phyloP scores from a whole-genome alignment of 53 echinoderm and acorn worm species.

The Temnopleurus reevesii region DNA sequence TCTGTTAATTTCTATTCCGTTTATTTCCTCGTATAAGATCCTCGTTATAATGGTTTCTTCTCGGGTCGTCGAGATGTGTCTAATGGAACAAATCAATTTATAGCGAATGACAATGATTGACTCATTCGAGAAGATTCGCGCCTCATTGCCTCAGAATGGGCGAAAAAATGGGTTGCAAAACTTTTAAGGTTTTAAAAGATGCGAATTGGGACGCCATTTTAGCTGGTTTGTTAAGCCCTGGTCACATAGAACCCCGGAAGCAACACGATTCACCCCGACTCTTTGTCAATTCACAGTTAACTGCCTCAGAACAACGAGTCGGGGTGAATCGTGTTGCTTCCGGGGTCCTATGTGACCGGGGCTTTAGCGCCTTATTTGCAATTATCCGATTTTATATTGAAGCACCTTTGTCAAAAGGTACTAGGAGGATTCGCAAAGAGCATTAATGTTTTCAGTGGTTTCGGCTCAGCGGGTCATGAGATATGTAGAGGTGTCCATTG shows the following conservation, averaged over 20 bases:
- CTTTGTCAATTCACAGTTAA: too few species aligned
- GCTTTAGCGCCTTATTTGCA: not conserved
- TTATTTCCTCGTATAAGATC: not conserved
- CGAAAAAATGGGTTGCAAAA: not conserved
- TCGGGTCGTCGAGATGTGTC: not conserved
- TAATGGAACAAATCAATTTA: not conserved
- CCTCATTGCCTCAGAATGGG: slow-evolving; percentile 1
- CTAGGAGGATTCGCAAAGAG: not conserved
- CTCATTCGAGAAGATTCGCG: not conserved
- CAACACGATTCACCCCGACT: too few species aligned
- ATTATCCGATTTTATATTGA: not conserved
- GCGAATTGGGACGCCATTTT: not conserved
- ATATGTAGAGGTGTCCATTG: too few species aligned
- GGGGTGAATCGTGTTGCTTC: too few species aligned
- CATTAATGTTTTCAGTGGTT: not conserved
- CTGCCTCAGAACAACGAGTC: too few species aligned
- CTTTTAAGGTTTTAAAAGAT: slow-evolving; percentile 6
- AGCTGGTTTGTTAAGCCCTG: too few species aligned
- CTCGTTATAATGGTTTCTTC: slow-evolving; percentile 6
- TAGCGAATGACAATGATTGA: slow-evolving; percentile 5
- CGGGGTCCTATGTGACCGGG: too few species aligned
- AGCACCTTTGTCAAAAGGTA: not conserved
- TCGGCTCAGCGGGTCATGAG: too few species aligned
- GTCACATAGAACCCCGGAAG: too few species aligned
- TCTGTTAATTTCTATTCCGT: not conserved